Percentiles rank a stretch among this genome's conserved stretches.
These are phyloP conservation scores for Stenchaetothrips biformis DNA, from an alignment of 2,888 invertebrate species.

Conservation along the genomic window DNA sequence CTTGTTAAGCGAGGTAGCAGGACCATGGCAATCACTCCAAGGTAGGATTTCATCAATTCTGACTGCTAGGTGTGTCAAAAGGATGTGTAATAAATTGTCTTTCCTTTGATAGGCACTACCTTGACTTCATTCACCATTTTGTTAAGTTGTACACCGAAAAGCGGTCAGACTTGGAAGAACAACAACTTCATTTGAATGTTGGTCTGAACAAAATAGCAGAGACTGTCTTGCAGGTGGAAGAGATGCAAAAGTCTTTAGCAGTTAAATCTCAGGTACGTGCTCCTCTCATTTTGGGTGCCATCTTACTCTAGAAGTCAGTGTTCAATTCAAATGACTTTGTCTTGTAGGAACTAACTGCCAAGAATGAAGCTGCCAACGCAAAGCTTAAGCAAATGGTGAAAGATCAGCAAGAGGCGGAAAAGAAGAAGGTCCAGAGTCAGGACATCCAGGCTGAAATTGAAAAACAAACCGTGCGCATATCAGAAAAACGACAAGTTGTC, in stretches of 20 bases:
- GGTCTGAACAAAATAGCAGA: constrained; percentile 98
- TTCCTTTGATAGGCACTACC: constrained; percentile 67
- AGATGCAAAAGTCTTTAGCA: constrained; percentile 97
- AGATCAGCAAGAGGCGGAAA: constrained; percentile 98
- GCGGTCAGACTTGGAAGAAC: constrained; percentile 95
- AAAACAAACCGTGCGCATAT: constrained; percentile 84
- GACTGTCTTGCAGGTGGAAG: constrained; percentile 98
- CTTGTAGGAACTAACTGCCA: constrained; percentile 77
- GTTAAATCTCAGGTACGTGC: constrained; percentile 77
- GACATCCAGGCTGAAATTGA: constrained; percentile 83
- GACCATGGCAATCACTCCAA: constrained; percentile 96
- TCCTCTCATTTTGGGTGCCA: constrained; percentile 13
- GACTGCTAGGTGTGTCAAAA: neutral
- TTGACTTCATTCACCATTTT: constrained; percentile 99
- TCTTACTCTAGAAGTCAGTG: constrained; percentile 25
- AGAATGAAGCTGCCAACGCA: constrained; percentile 98
- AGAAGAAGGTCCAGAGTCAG: constrained; percentile 96
- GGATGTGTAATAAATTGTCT: constrained; percentile 28
- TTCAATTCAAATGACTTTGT: constrained; percentile 4
- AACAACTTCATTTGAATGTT: constrained; percentile 96
- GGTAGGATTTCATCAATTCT: constrained; percentile 44
- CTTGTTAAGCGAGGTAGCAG: constrained; percentile 87
- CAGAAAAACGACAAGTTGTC: constrained; percentile 88
- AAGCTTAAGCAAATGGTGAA: constrained; percentile 99
- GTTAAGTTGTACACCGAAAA: constrained; percentile 97